Percentiles rank a stretch among this genome's conserved stretches.
These are phyloP conservation scores for Nothura maculosa DNA, from an alignment of 2,797 vertebrate genomes.

Conservation along the genomic window DNA sequence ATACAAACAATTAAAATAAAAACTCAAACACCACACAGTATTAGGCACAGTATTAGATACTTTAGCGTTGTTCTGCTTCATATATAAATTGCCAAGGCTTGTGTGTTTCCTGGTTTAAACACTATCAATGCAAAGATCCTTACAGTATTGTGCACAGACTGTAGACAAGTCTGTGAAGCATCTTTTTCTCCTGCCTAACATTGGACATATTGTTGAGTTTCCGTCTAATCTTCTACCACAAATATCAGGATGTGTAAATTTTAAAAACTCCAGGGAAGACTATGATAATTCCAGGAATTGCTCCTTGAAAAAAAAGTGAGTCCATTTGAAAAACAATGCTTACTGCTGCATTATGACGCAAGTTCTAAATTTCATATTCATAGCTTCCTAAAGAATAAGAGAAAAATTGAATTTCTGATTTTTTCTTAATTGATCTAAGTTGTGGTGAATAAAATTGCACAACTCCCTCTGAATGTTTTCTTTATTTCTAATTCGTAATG, in stretches of 20 bases:
- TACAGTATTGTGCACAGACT: neutral
- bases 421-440: conserved; percentile 42
- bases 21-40: too few relatives aligned
- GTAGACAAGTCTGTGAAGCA: neutral
- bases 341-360: rapidly evolving
- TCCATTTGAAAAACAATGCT: rapidly evolving
- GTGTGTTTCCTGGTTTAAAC: neutral
- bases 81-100: neutral
- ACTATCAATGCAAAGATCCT: neutral
- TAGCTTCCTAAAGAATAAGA: conserved; percentile 9
- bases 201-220: neutral
- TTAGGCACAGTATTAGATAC: neutral
- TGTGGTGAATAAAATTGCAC: conserved; percentile 20
- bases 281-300: neutral
- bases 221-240: neutral
- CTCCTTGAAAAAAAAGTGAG: neutral
- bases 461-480: conserved; percentile 63
- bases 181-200: neutral
- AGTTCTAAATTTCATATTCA: conserved; percentile 10
- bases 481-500: conserved; percentile 72
- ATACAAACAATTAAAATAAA: too few relatives aligned
- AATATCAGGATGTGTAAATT: neutral
- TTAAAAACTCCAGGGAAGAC: neutral
- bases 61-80: neutral
- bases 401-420: conserved; percentile 11